Base-by-base conservation (phyloP, 2,113 vertebrate genomes). In the Acrocephalus kingi region DNA sequence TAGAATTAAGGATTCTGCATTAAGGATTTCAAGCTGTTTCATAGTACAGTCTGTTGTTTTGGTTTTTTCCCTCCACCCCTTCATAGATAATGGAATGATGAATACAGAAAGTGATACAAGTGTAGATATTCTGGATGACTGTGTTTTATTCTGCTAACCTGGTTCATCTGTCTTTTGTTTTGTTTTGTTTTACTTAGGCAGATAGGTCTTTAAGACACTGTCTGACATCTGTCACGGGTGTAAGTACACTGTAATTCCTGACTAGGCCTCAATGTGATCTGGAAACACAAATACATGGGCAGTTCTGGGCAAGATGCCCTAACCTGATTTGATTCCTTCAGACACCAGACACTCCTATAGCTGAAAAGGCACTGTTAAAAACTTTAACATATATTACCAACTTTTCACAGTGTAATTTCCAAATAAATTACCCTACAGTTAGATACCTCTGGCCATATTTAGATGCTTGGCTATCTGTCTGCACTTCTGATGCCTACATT, bases 311-410 rank as follows among this genome's bases (percentile, higher is more conserved):
- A 79, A 58, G 46, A 17, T 76, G 33, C 62, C 52, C 49, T 31
- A 24, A 24, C 25, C 41, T 66, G 46, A 75, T 84, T 63, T 80
- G 25, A 80, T 93, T 90, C 54, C 37, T 52, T 94, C 85, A 71
- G 72, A 72, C 35, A 64, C 7, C 62, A 75, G 74, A 85, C 33
- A 94, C 59, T 85, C 67, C 84, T 51, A 35, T 19, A 89, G 78
- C 69, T 91, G 87, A 76, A 96, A 94, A 95, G 94, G 91, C 91
- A 96, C 78, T 86, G 75, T 68, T 97, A 87, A 93, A n/a, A 74
- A 67, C 39, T 80, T 83, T 83, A 91, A 88, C 78, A 52, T 2
- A 1, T 31, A 24, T 68, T 58, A n/a, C 19, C 30, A 67, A 6
- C 49, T 39, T 62, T 73, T 83, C 85, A 66, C 33, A 71, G 67